Percentiles rank a stretch among this genome's conserved stretches.
Evolutionary conservation across 1,140 invertebrate genomes (phyloP).

Genomic region (Proctacanthus coquilletti): DNA sequence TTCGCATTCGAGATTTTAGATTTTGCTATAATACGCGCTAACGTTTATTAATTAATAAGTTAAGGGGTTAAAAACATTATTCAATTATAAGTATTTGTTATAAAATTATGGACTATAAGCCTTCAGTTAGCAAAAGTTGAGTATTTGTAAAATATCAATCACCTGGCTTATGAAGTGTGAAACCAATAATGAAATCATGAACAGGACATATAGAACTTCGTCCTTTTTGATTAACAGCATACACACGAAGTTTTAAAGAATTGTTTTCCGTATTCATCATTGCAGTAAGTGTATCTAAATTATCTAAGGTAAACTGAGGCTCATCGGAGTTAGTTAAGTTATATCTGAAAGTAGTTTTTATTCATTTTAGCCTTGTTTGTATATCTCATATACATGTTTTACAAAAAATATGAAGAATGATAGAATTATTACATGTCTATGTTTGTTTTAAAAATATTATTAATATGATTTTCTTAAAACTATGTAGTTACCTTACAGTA

Average conservation of each 20-base stretch:
- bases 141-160: conserved; percentile 11
- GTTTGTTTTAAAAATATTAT: too few species aligned
- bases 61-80: too few species aligned
- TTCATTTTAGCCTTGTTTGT: neutral
- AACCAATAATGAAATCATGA: conserved; percentile 28
- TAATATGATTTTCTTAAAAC: too few species aligned
- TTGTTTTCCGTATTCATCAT: conserved; percentile 28
- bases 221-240: conserved; percentile 28
- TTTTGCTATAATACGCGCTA: too few species aligned
- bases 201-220: conserved; percentile 22
- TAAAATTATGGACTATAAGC: neutral
- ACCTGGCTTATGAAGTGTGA: conserved; percentile 28
- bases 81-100: too few species aligned
- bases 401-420: neutral
- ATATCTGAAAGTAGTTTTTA: conserved; percentile 14
- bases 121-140: too few species aligned
- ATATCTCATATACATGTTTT: neutral
- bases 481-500: conserved; percentile 26
- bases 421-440: too few species aligned
- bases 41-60: too few species aligned
- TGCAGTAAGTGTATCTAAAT: conserved; percentile 25
- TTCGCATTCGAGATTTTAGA: too few species aligned
- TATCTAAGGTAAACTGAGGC: conserved; percentile 25
- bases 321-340: conserved; percentile 28
- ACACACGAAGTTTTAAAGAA: conserved; percentile 24